phyloP scores from a whole-genome alignment of 2,888 invertebrate genomes.

The Ichneumoninae sp. region DNA sequence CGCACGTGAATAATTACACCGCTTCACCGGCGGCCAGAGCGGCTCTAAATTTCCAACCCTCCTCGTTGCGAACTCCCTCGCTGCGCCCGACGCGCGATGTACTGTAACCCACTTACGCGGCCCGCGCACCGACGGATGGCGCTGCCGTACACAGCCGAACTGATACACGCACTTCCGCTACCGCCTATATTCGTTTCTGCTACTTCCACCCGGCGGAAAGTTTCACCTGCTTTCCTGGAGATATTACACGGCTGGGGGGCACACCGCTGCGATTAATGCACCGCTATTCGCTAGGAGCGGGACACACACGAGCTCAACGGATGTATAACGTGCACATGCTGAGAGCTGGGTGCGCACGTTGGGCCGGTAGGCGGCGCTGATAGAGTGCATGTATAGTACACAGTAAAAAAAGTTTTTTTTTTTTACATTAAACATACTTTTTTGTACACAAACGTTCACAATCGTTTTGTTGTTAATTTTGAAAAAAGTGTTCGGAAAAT shows the following conservation, averaged over 20 bases:
- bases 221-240: constrained; percentile 17
- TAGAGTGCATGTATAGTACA: no score
- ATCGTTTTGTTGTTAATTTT: no score
- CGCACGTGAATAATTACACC: constrained; percentile 72
- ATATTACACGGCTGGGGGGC: background rate
- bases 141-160: constrained; percentile 1
- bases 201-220: constrained; percentile 28
- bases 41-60: constrained; percentile 37
- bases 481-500: no score
- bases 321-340: no score
- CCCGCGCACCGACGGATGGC: background rate
- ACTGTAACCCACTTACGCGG: constrained; percentile 29
- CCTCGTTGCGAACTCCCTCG: constrained; percentile 34
- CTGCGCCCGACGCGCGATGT: background rate
- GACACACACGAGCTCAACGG: no score
- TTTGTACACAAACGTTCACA: no score
- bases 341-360: no score
- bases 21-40: constrained; percentile 32
- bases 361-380: no score
- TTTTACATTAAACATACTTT: no score
- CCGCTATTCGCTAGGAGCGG: no score
- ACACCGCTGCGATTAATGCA: constrained; percentile 8
- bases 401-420: no score
- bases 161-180: no score
- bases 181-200: background rate